Evolutionary conservation across 2,888 invertebrate genomes (phyloP), one percentile per base, ranked within the genome.

Genomic region (Cynaeus angustus): DNA sequence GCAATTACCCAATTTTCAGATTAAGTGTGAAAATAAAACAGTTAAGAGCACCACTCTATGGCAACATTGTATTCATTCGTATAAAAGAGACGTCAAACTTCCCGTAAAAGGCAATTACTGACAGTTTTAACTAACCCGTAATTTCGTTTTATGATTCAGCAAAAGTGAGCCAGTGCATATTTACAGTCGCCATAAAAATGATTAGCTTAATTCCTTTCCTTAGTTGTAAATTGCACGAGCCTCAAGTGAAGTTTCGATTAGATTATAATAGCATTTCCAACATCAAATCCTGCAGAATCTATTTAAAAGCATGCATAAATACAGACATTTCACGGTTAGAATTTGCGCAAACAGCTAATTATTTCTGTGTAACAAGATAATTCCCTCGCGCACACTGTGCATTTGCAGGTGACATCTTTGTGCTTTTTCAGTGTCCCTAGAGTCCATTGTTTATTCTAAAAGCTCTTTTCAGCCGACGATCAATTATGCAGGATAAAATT

Each of bases 401-500:
- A 37, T 37, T 37, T 37, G 37, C 37, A 37, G 37, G 37, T 37
- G 37, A 37, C 37, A 16, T 52, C 30, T 21, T 13, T 14, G 14
- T 30, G 30, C n/a, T 52, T 52, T 52, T 33, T 10, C 52, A 12
- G 1, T 6, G 5, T 56, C 56, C 43, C 45, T 8, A 3, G 58
- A 43, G 58, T 7, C 28, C 45, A 59, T 59, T 59, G 59, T 59
- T 59, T 59, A 46, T 59, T 46, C 41, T n/a, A n/a, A 59, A 59
- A 59, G 38, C 61, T 61, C 33, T 45, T 43, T 59, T 46, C 46
- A 33, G 7, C 59, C 46, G 46, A 28, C 59, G 46, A 59, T 59
- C 59, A 59, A 59, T 59, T 59, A 59, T 33, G 46, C 33, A 4
- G 61, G 58, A 58, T 58, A 45, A 58, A 58, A 58, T 45, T 58